Evolutionary conservation across 2,888 invertebrate species (phyloP).

Genomic region (Ennomos quercinarius): DNA sequence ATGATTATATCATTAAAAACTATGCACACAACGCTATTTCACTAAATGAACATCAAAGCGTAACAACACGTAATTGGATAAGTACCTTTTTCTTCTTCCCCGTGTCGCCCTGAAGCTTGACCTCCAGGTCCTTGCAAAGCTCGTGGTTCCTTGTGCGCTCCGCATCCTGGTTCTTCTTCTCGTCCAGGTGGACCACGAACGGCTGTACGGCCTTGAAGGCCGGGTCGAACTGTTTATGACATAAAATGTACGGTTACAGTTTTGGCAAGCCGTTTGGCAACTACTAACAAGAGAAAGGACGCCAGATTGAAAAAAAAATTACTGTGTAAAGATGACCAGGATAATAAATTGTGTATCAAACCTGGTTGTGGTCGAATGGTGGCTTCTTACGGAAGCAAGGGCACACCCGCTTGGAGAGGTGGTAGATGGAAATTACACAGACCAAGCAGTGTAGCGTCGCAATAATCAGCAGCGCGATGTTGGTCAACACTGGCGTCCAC

Average conservation of each 20-base stretch:
- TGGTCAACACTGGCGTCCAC: slow-evolving; percentile 87
- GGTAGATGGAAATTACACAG: slow-evolving; percentile 81
- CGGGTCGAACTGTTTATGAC: slow-evolving; percentile 67
- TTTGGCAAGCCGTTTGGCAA: too few species aligned
- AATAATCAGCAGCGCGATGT: slow-evolving; percentile 86
- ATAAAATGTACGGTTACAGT: too few species aligned
- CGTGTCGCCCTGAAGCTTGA: slow-evolving; percentile 68
- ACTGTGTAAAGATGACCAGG: too few species aligned
- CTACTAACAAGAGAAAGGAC: too few species aligned
- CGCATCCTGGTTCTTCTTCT: slow-evolving; percentile 59
- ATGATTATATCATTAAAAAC: too few species aligned
- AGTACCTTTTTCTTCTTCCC: slow-evolving; percentile 70
- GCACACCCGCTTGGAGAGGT: slow-evolving; percentile 82
- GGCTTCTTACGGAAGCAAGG: slow-evolving; percentile 83
- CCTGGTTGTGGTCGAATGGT: slow-evolving; percentile 78
- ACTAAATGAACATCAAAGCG: too few species aligned
- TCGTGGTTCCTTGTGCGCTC: slow-evolving; percentile 63
- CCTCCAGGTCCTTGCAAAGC: slow-evolving; percentile 72
- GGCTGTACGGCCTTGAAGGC: slow-evolving; percentile 60
- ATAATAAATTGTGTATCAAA: neutral
- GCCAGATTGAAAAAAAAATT: too few species aligned
- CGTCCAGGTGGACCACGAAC: slow-evolving; percentile 72
- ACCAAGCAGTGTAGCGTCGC: slow-evolving; percentile 85
- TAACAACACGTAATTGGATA: too few species aligned
- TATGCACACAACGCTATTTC: too few species aligned